Percentiles rank a stretch among this genome's conserved stretches.
These are phyloP conservation scores for Stegostoma tigrinum DNA, from an alignment of 2,113 vertebrate genomes.

Conservation along the genomic window DNA sequence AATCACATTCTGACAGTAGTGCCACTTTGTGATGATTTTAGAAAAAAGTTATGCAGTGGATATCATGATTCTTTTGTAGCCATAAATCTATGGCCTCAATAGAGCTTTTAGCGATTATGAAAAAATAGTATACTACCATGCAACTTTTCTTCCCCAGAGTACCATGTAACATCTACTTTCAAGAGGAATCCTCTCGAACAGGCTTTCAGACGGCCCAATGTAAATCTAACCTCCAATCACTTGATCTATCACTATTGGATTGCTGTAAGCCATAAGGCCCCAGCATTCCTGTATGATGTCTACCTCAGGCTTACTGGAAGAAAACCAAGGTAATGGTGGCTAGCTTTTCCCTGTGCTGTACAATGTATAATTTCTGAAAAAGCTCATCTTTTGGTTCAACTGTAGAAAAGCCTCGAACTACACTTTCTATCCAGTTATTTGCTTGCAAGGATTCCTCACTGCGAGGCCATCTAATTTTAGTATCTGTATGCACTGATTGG, in stretches of 20 bases:
- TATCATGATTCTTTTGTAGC: neutral
- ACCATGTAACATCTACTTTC: conserved; percentile 99
- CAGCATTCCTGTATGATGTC: conserved; percentile 98
- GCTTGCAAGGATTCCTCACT: neutral
- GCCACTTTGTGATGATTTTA: neutral
- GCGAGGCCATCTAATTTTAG: neutral
- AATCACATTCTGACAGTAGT: neutral
- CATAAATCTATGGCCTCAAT: neutral
- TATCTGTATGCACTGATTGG: neutral
- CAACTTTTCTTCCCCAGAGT: conserved; percentile 91
- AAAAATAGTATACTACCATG: conserved; percentile 52
- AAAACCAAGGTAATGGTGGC: conserved; percentile 94
- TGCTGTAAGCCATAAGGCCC: conserved; percentile 98
- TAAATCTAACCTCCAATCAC: conserved; percentile 99
- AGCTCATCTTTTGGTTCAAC: neutral
- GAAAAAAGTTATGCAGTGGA: neutral
- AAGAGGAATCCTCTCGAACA: conserved; percentile 99
- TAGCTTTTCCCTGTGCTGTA: conserved; percentile 58
- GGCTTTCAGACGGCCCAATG: conserved; percentile 99
- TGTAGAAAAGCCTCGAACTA: neutral
- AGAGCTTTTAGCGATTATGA: neutral
- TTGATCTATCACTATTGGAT: conserved; percentile 99
- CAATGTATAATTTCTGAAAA: neutral
- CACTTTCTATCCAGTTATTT: neutral
- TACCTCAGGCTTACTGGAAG: conserved; percentile 99